Evolutionary conservation across 64 coral and sea anemone species (phyloP), one percentile per base, ranked within the genome.

Genomic region (Astreopora myriophthalma): DNA sequence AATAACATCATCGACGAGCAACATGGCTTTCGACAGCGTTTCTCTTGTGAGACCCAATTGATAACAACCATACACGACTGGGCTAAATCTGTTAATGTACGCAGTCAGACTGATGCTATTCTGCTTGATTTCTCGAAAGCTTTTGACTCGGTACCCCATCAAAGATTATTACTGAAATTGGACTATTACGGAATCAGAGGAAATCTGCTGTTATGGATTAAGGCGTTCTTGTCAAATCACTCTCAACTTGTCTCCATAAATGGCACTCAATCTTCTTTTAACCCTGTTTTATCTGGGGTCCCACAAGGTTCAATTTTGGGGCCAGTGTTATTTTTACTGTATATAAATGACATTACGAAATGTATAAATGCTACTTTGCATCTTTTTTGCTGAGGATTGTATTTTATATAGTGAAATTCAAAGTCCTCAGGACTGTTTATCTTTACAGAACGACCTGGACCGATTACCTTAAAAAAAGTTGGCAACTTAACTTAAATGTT

Each of bases 111-210:
- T n/a, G n/a, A n/a, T n/a, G n/a, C n/a, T n/a, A n/a, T n/a, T n/a
- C n/a, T n/a, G n/a, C n/a, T n/a, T n/a, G n/a, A n/a, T n/a, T n/a
- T n/a, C n/a, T n/a, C n/a, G n/a, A n/a, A n/a, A 81, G 65, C 88
- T 3, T 90, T 90, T 70, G 88, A 90, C 6, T 78, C 73, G 12
- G 88, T 90, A 6, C 34, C 71, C 20, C 91, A 86, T n/a, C 13
- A 48, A 27, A 25, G 55, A 13, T 32, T 92, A 3, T 27, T 86
- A 78, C 26, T 71, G 0, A 92, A 92, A 37, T 81, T 92, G 1
- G 39, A 10, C 62, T 39, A 16, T 93, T n/a, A 78, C 40, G 91
- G 84, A 16, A 52, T 93, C 33, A 69, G 52, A 46, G 84, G 83
- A 9, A 65, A 35, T n/a, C 17, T 49, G 13, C 11, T 35, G 0